phyloP scores from a whole-genome alignment of 2,113 vertebrate genomes.

The Neomonachus schauinslandi region DNA sequence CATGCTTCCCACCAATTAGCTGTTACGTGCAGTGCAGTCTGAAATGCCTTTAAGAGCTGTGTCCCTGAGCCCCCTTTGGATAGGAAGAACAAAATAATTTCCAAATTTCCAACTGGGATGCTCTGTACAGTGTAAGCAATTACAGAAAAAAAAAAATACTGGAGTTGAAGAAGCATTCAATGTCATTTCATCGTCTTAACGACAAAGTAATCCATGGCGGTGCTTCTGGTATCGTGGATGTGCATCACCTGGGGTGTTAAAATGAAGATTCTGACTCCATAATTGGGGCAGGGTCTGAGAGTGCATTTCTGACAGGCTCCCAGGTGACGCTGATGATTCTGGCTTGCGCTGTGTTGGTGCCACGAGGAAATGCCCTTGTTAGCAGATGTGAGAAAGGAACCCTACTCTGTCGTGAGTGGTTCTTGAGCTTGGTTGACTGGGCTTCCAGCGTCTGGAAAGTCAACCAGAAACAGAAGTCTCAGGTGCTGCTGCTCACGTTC shows the following conservation, averaged over 20 bases:
- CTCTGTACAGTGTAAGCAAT: background rate
- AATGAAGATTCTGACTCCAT: background rate
- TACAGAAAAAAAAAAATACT: background rate
- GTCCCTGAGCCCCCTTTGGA: background rate
- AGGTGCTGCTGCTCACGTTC: background rate
- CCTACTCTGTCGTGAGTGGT: no score
- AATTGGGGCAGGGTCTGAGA: background rate
- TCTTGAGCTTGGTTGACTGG: background rate
- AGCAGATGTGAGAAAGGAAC: background rate
- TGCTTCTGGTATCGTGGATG: background rate
- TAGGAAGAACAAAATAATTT: conserved; percentile 4
- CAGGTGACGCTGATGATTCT: background rate
- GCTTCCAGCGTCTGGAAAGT: background rate
- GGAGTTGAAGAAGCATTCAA: background rate
- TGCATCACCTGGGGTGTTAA: background rate
- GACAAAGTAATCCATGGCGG: background rate
- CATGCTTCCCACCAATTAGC: background rate
- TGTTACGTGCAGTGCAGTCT: background rate
- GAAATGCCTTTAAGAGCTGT: background rate
- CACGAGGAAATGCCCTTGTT: background rate
- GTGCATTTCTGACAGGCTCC: no score
- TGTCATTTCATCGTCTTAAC: background rate
- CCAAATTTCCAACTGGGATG: background rate
- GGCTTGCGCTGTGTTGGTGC: fast-evolving
- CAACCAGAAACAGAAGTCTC: background rate